Percentiles rank a stretch among this genome's conserved stretches.
Conservation (phyloP, 2,113 vertebrate species). For the Tautogolabrus adspersus region DNA sequence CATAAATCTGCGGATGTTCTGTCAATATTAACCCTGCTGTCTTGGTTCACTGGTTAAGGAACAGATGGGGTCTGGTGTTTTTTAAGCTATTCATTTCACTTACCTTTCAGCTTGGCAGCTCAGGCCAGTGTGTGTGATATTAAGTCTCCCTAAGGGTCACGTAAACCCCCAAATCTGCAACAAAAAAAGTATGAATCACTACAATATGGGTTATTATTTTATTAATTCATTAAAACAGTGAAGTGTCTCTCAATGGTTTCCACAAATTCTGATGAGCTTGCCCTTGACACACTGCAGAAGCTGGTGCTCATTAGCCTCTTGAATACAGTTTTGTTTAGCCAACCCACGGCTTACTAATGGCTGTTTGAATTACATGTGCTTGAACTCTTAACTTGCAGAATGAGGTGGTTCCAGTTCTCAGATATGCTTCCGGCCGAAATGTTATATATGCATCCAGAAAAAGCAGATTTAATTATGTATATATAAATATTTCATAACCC, state of each 20-base stretch:
- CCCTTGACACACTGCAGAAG: conserved; percentile 20
- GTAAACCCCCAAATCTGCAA: neutral
- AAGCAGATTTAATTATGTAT: neutral
- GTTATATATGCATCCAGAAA: too few species aligned
- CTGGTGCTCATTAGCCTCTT: conserved; percentile 19
- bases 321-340: conserved; percentile 21
- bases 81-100: conserved; percentile 34
- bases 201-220: neutral
- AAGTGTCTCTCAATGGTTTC: conserved; percentile 13
- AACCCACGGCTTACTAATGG: conserved; percentile 2
- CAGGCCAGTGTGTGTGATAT: neutral
- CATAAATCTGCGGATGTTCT: conserved; percentile 52
- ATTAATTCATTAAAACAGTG: neutral
- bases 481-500: neutral
- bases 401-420: neutral
- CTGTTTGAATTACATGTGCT: conserved; percentile 7
- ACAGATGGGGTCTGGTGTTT: neutral
- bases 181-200: neutral
- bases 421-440: too few species aligned
- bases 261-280: neutral
- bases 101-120: neutral
- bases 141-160: neutral
- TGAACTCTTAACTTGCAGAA: conserved; percentile 8
- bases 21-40: conserved; percentile 57
- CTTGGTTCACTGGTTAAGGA: neutral